These are phyloP conservation scores for Yponomeuta sedellus DNA, from an alignment of 2,888 invertebrate species.

Conservation along the genomic window DNA sequence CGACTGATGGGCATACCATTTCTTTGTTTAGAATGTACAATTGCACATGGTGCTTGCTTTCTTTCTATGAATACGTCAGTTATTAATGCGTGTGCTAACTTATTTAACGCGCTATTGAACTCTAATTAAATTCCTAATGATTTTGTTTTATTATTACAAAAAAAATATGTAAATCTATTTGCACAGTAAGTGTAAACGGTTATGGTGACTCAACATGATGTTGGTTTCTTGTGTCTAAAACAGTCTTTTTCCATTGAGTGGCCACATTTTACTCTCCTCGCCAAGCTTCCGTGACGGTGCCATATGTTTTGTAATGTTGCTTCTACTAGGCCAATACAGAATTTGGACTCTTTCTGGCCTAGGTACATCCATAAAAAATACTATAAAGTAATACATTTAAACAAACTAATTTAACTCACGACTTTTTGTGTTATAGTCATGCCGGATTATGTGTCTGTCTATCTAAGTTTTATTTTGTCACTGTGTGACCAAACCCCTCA, in stretches of 20 bases:
- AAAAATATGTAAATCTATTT: too few relatives aligned
- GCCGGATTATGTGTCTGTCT: too few relatives aligned
- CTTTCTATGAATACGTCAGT: slow-evolving; percentile 17
- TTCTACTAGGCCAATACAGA: neutral
- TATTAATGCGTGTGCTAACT: slow-evolving; percentile 9
- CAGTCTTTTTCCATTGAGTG: slow-evolving; percentile 57
- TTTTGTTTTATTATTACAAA: neutral
- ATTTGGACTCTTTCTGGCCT: too few relatives aligned
- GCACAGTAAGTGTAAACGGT: neutral
- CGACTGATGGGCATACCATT: slow-evolving; percentile 23
- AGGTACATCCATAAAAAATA: too few relatives aligned
- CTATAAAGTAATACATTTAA: too few relatives aligned
- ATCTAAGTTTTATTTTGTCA: too few relatives aligned
- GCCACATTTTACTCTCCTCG: slow-evolving; percentile 30
- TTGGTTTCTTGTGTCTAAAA: slow-evolving; percentile 22
- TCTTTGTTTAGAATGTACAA: slow-evolving; percentile 17
- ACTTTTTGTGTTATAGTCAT: too few relatives aligned
- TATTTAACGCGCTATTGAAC: slow-evolving; percentile 17
- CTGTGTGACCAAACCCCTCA: too few relatives aligned
- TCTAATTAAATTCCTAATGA: neutral
- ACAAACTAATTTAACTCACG: too few relatives aligned
- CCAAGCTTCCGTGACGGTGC: slow-evolving; percentile 15
- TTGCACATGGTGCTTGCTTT: slow-evolving; percentile 12
- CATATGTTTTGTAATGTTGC: neutral
- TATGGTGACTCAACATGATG: neutral